Evolutionary conservation across 2,113 vertebrate genomes (phyloP).

Genomic region (Phalacrocorax carbo): DNA sequence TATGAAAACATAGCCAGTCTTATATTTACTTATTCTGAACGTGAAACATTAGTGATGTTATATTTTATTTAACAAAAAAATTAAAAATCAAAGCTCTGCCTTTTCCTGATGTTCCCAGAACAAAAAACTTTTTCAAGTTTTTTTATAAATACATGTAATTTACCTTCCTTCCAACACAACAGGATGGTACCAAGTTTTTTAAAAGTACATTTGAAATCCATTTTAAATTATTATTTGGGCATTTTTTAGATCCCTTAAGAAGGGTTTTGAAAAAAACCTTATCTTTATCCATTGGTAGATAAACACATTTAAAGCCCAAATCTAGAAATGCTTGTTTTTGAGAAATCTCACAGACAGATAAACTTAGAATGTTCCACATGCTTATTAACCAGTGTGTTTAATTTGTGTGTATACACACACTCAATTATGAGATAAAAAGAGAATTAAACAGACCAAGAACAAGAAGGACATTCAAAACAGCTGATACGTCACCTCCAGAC

Average conservation of each 20-base stretch:
- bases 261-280: background rate
- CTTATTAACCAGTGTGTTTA: background rate
- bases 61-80: background rate
- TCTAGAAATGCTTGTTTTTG: background rate
- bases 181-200: background rate
- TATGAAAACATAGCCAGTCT: background rate
- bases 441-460: background rate
- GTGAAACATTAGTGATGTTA: background rate
- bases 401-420: background rate
- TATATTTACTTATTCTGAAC: background rate
- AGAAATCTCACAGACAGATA: background rate
- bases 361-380: too few relatives aligned
- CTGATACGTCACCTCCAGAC: background rate
- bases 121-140: background rate
- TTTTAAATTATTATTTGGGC: background rate
- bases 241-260: background rate
- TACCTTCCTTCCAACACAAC: background rate
- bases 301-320: background rate
- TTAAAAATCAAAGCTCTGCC: background rate
- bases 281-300: background rate
- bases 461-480: background rate
- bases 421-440: background rate
- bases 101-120: background rate
- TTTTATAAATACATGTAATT: background rate
- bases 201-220: background rate